These are phyloP conservation scores for Machimus rusticus DNA, from an alignment of 2,888 invertebrate genomes.

Conservation along the genomic window DNA sequence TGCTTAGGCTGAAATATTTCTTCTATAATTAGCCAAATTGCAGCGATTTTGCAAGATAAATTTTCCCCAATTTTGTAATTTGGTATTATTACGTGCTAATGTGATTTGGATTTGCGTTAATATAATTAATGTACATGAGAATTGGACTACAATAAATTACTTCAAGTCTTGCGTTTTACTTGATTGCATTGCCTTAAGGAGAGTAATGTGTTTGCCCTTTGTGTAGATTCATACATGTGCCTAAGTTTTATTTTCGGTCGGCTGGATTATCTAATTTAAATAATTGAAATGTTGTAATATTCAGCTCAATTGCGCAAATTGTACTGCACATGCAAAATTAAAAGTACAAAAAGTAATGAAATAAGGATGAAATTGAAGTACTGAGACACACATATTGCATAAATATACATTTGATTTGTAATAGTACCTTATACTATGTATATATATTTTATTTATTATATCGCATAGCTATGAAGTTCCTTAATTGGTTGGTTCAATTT, in stretches of 20 bases:
- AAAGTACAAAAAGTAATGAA: background rate
- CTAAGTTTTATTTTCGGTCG: background rate
- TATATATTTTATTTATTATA: too few relatives aligned
- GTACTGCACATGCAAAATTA: background rate
- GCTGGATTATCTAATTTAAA: background rate
- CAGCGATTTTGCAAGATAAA: background rate
- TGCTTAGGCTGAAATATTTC: background rate
- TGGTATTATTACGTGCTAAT: background rate
- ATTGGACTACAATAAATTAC: background rate
- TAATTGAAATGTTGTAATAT: background rate
- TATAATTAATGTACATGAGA: background rate
- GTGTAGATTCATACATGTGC: background rate
- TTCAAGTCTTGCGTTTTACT: background rate
- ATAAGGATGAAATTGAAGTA: background rate
- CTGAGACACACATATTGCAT: background rate
- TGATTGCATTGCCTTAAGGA: background rate
- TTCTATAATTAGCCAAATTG: background rate
- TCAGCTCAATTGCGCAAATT: background rate
- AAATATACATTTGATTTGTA: background rate
- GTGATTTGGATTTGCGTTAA: background rate
- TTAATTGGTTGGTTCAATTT: too few relatives aligned
- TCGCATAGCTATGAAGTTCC: too few relatives aligned
- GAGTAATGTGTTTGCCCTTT: background rate
- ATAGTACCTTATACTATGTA: too few relatives aligned
- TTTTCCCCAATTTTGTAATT: background rate